Evolutionary conservation across 2,888 invertebrate species (phyloP).

Genomic region (Aporophyla nigra): DNA sequence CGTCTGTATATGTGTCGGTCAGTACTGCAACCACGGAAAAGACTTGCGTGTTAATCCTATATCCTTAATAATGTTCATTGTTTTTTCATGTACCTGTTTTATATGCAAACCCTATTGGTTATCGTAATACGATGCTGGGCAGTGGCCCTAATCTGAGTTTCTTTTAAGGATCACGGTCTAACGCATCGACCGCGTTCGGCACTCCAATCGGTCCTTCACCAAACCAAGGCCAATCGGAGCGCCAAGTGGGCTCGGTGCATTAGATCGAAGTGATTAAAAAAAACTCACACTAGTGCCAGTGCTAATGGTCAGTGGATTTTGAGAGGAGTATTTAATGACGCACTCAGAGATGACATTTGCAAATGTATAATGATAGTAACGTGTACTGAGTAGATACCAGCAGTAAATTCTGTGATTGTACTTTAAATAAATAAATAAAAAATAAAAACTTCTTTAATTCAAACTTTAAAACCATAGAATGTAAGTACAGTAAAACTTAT

Average conservation of each 20-base stretch:
- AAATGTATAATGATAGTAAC: neutral
- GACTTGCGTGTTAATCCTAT: slow-evolving; percentile 13
- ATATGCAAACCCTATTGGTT: neutral
- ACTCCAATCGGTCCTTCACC: too few species aligned
- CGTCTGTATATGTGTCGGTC: slow-evolving; percentile 76
- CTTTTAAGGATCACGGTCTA: too few species aligned
- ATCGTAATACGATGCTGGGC: neutral
- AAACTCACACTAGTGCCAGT: too few species aligned
- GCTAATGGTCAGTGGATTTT: neutral
- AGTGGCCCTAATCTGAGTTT: too few species aligned
- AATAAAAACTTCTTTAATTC: too few species aligned
- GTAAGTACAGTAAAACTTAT: too few species aligned
- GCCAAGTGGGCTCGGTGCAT: too few species aligned
- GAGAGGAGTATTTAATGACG: neutral
- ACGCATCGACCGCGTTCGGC: too few species aligned
- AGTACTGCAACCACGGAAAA: slow-evolving; percentile 73
- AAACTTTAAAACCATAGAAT: too few species aligned
- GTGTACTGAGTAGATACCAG: neutral
- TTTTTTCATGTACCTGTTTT: slow-evolving; percentile 31
- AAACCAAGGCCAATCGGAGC: too few species aligned
- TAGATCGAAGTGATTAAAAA: too few species aligned
- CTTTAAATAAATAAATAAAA: too few species aligned
- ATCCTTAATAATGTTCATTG: slow-evolving; percentile 22
- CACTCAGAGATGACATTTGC: neutral
- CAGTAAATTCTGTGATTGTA: neutral